Evolutionary conservation across 1,140 invertebrate species (phyloP).

Genomic region (Drosophila takahashii): DNA sequence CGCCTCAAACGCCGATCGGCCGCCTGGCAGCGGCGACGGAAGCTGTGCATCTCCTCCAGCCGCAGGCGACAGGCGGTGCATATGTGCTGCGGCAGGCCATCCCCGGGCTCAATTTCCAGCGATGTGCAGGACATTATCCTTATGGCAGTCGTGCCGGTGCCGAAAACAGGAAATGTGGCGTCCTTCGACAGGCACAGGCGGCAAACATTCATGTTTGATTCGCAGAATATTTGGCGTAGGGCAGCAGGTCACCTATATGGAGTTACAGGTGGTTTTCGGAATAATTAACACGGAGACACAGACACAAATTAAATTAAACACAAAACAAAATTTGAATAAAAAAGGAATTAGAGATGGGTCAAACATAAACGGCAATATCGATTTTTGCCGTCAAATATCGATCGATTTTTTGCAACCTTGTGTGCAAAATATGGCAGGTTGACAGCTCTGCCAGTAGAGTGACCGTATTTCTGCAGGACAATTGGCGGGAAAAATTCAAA

Average conservation of each 20-base stretch:
- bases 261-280: background rate
- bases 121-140: constrained; percentile 57
- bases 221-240: background rate
- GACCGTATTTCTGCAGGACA: background rate
- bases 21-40: constrained; percentile 52
- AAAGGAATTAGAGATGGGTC: background rate
- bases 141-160: constrained; percentile 14
- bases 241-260: background rate
- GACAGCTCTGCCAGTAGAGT: background rate
- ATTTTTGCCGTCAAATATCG: background rate
- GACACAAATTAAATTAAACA: background rate
- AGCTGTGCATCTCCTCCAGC: constrained; percentile 59
- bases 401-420: background rate
- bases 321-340: background rate
- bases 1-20: constrained; percentile 48
- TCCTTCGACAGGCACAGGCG: constrained; percentile 61
- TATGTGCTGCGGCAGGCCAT: constrained; percentile 57
- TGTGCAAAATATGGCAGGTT: background rate
- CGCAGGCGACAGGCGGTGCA: constrained; percentile 51
- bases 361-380: background rate
- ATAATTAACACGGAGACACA: too few relatives aligned
- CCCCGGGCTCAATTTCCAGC: constrained; percentile 51
- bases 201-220: constrained; percentile 44
- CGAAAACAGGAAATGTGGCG: constrained; percentile 31
- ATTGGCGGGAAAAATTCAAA: background rate